phyloP scores from a whole-genome alignment of 2,797 vertebrate genomes.

The Discoglossus pictus region DNA sequence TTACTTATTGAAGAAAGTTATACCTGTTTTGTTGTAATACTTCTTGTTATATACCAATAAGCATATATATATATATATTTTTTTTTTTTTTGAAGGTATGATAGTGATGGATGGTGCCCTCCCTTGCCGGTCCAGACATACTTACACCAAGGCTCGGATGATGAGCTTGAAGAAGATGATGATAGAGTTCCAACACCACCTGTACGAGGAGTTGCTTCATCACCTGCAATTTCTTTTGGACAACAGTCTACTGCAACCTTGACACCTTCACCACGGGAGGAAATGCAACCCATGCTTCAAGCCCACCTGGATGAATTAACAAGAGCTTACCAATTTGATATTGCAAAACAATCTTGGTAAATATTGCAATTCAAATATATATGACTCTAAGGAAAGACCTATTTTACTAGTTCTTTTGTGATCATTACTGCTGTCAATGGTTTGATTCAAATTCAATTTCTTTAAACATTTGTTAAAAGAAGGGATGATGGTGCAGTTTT shows the following conservation, averaged over 20 bases:
- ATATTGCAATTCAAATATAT: slow-evolving; percentile 45
- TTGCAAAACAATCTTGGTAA: slow-evolving; percentile 96
- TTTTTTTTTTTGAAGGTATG: slow-evolving; percentile 77
- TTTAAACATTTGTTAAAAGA: background rate
- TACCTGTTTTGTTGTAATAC: too few relatives aligned
- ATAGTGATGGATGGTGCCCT: slow-evolving; percentile 93
- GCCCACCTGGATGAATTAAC: slow-evolving; percentile 94
- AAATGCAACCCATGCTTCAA: slow-evolving; percentile 97
- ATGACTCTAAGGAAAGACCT: too few relatives aligned
- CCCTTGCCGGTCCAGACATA: slow-evolving; percentile 96
- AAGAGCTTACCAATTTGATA: slow-evolving; percentile 94
- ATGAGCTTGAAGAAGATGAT: slow-evolving; percentile 96
- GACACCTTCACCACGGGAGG: slow-evolving; percentile 94
- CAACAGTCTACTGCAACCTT: slow-evolving; percentile 97
- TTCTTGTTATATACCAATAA: too few relatives aligned
- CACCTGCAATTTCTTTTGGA: slow-evolving; percentile 93
- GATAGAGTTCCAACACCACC: slow-evolving; percentile 96
- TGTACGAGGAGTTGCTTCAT: slow-evolving; percentile 92
- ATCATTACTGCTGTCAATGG: too few relatives aligned
- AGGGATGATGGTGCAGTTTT: too few relatives aligned
- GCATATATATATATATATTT: too few relatives aligned
- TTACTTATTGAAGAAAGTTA: too few relatives aligned
- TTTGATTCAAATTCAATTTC: too few relatives aligned
- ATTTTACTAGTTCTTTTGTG: too few relatives aligned
- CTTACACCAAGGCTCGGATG: slow-evolving; percentile 96